Evolutionary conservation across 35 echinoderm and acorn worm genomes (phyloP), one percentile per base, ranked within the genome.

Genomic region (Amphiura filiformis): DNA sequence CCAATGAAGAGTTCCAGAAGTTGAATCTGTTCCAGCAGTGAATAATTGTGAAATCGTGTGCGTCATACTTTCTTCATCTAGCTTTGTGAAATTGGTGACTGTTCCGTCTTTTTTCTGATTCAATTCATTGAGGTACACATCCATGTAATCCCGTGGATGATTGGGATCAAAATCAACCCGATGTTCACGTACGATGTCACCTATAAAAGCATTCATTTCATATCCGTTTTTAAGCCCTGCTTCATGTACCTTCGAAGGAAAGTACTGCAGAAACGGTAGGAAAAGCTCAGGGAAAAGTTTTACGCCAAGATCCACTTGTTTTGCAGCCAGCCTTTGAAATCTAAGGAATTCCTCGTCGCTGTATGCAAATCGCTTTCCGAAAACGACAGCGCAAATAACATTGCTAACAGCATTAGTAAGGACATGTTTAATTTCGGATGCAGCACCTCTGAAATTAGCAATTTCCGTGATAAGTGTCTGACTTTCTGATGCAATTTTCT

Each of bases 1-100:
- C 90, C 93, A 95, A 20, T 70, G 49, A 22, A 95, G 42, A 1
- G 89, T 95, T 33, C 22, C 81, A 5, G 93, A 35, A 4, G 89
- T 91, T 26, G 93, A 92, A 38, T 95, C 93, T 15, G 89, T 91
- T 49, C 93, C 93, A 44, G 89, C 93, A 12, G 65, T 37, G 81
- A 95, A 93, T 2, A 93, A 41, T 38, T 93, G 75, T 17, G 52
- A 77, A 82, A 86, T 85, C 22, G 81, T 85, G 18, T 44, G 33
- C 41, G 79, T 76, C 81, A 87, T 80, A 39, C 87, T 92, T 34
- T 65, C 17, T 31, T 87, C 78, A 38, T 47, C 61, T 39, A 81
- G 76, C 56, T 26, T 20, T 57, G 26, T 34, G 26, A 7, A 5
- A 20, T 7, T 0, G 78, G n/a, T n/a, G n/a, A 35, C 17, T 56